These are phyloP conservation scores for Drosophila picticornis DNA, from an alignment of 2,888 invertebrate genomes.

Conservation along the genomic window DNA sequence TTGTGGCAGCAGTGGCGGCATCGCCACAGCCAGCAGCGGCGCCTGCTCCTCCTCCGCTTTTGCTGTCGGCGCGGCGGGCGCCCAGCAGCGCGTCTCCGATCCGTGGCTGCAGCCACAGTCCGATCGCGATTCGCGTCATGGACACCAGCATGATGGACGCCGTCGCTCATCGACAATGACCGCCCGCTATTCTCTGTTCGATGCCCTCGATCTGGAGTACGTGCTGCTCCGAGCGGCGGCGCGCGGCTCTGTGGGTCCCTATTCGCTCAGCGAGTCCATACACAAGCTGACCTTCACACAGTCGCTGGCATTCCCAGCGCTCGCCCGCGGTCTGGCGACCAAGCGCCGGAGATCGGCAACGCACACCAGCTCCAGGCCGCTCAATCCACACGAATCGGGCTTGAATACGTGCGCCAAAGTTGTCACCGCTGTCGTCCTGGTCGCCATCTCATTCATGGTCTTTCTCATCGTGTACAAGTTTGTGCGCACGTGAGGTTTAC, in stretches of 20 bases:
- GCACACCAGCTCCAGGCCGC: slow-evolving; percentile 86
- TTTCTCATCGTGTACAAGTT: slow-evolving; percentile 91
- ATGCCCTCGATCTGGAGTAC: slow-evolving; percentile 90
- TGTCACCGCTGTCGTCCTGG: slow-evolving; percentile 89
- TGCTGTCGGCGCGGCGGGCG: slow-evolving; percentile 85
- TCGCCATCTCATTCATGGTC: slow-evolving; percentile 89
- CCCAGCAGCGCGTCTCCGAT: slow-evolving; percentile 85
- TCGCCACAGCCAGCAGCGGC: slow-evolving; percentile 86
- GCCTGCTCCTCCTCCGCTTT: slow-evolving; percentile 85
- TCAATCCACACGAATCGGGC: slow-evolving; percentile 88
- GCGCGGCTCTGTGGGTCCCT: slow-evolving; percentile 90
- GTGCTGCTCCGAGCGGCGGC: slow-evolving; percentile 89
- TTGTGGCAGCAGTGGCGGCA: slow-evolving; percentile 81
- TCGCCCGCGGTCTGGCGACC: slow-evolving; percentile 89
- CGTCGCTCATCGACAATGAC: slow-evolving; percentile 88
- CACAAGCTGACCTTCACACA: slow-evolving; percentile 91
- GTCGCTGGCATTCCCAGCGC: slow-evolving; percentile 90
- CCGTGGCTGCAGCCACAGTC: slow-evolving; percentile 85
- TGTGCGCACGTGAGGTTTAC: slow-evolving; percentile 91
- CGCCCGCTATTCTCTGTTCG: slow-evolving; percentile 89
- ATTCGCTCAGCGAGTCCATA: slow-evolving; percentile 89
- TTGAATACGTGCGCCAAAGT: slow-evolving; percentile 90
- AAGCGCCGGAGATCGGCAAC: slow-evolving; percentile 87
- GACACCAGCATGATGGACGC: slow-evolving; percentile 80
- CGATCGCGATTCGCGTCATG: slow-evolving; percentile 84